A percentile compares a stretch with the other conserved stretches of the same genome.
These are phyloP conservation scores for Helicolenus hilgendorfi DNA, from an alignment of 2,797 vertebrate species.

Conservation along the genomic window DNA sequence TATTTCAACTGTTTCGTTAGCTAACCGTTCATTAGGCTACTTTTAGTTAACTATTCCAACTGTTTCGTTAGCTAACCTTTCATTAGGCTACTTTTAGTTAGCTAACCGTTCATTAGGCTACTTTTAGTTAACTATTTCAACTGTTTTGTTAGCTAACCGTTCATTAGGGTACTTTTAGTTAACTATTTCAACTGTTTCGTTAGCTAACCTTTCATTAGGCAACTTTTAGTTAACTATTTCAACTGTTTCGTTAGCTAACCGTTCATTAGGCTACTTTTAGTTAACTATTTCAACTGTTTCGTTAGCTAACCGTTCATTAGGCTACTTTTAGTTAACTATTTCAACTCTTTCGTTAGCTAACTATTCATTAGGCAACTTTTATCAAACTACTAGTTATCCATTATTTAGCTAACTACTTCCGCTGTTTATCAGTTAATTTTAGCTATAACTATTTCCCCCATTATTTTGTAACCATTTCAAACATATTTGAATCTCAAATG, in stretches of 20 bases:
- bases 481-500: too few species aligned
- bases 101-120: neutral
- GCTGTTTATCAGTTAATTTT: too few species aligned
- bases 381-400: neutral
- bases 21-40: accelerated
- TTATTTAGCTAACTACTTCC: neutral
- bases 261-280: neutral
- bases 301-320: too few species aligned
- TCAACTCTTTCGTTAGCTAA: neutral
- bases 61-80: too few species aligned
- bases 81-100: too few species aligned
- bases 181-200: neutral
- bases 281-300: neutral
- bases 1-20: too few species aligned
- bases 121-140: neutral
- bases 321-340: too few species aligned
- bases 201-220: too few species aligned
- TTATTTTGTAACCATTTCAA: neutral
- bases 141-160: too few species aligned
- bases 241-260: accelerated
- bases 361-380: neutral
- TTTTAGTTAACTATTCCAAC: neutral
- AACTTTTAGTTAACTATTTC: too few species aligned
- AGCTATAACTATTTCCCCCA: neutral
- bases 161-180: too few species aligned